Evolutionary conservation across 2,888 invertebrate species (phyloP), one percentile per base, ranked within the genome.

Genomic region (Homarus gammarus): DNA sequence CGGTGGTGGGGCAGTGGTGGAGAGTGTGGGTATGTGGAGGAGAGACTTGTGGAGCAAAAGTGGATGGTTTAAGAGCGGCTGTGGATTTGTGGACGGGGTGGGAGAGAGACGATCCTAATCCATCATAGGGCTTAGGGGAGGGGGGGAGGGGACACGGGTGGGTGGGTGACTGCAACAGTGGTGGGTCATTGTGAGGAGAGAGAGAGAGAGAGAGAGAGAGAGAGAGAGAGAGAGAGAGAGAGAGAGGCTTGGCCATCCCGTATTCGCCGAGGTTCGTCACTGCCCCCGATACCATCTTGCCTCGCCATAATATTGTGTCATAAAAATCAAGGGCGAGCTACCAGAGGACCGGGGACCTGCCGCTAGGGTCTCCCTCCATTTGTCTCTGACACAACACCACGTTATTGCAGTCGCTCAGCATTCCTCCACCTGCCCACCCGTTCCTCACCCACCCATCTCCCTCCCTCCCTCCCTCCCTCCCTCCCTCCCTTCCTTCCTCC

Each of bases 241-340:
- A n/a, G n/a, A n/a, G n/a, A n/a, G n/a, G n/a, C 5, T 18, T 38
- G 6, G 51, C 61, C 81, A 81, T 81, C 38, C 38, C 64, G 38
- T 81, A 81, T 81, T 81, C 81, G 22, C 40, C 38, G 61, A n/a
- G 61, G 40, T 33, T 31, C 36, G 56, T 33, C 79, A 38, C 61
- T 31, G n/a, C 44, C 38, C 44, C 44, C 40, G 81, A 81, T 81
- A 81, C 81, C 81, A 81, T 81, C 81, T 81, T 38, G n/a, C 38
- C 81, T 40, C 6, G 40, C 64, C 81, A 81, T 81, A 64, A 81
- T 64, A 51, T 64, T 64, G 81, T 64, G 64, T 81, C 81, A 81
- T 81, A 81, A 81, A 81, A 81, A 81, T 81, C 81, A 77, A 77
- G 77, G 77, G 49, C 49, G 38, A 77, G 77, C 49, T 49, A 49